phyloP scores from a whole-genome alignment of 2,797 vertebrate species.

The Micropoecilia bifurca region DNA sequence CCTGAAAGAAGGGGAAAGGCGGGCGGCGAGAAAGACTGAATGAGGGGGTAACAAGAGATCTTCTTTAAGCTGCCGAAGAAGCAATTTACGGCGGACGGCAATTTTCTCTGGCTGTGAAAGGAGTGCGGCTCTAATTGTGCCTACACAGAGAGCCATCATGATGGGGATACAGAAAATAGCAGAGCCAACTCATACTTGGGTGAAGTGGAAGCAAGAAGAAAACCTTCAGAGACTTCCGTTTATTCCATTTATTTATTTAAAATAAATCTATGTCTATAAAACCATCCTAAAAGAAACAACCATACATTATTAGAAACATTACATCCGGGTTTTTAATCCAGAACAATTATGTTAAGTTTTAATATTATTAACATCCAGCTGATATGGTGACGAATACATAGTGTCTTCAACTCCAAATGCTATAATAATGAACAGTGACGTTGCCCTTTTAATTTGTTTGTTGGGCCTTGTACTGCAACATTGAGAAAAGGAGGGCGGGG shows the following conservation, averaged over 20 bases:
- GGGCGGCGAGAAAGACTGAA: conserved; percentile 60
- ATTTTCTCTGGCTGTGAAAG: conserved; percentile 80
- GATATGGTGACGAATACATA: conserved; percentile 25
- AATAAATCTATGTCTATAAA: conserved; percentile 31
- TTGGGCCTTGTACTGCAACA: conserved; percentile 61
- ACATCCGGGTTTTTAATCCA: conserved; percentile 24
- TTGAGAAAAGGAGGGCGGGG: neutral
- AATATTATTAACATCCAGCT: conserved; percentile 38
- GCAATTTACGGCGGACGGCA: conserved; percentile 81
- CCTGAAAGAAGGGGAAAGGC: conserved; percentile 62
- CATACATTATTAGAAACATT: conserved; percentile 11
- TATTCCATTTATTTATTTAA: conserved; percentile 29
- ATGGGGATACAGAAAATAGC: conserved; percentile 63
- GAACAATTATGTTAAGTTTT: conserved; percentile 49
- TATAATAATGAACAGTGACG: conserved; percentile 60
- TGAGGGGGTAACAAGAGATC: conserved; percentile 75
- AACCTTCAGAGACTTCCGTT: conserved; percentile 35
- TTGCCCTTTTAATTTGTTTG: conserved; percentile 72
- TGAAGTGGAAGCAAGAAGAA: conserved; percentile 38
- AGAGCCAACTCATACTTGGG: conserved; percentile 26
- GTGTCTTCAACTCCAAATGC: conserved; percentile 26
- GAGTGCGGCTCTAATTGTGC: conserved; percentile 76
- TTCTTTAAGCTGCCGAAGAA: conserved; percentile 77
- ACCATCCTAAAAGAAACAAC: neutral
- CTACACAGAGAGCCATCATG: conserved; percentile 63